A percentile compares a stretch with the other conserved stretches of the same genome.
These are phyloP conservation scores for Anolis carolinensis DNA, from an alignment of 2,113 vertebrate species.

Conservation along the genomic window DNA sequence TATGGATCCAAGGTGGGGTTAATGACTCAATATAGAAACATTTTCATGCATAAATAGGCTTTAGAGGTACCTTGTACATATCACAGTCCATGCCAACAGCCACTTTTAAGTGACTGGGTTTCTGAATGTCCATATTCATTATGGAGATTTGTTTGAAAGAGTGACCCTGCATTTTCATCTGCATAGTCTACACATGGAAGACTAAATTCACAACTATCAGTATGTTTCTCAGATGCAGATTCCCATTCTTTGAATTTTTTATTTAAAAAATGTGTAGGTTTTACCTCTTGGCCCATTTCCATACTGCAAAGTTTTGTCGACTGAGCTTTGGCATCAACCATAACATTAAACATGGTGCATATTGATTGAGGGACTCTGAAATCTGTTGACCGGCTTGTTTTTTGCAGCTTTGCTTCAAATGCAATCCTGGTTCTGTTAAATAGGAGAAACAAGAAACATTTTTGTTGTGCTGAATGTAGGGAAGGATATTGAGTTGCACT, in stretches of 20 bases:
- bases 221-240: conserved; percentile 62
- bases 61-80: conserved; percentile 57
- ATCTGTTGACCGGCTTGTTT: conserved; percentile 96
- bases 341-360: conserved; percentile 99
- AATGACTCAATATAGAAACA: conserved; percentile 62
- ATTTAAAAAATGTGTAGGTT: conserved; percentile 56
- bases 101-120: conserved; percentile 58
- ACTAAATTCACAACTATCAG: conserved; percentile 64
- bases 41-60: conserved; percentile 59
- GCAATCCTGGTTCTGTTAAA: conserved; percentile 90
- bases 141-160: conserved; percentile 60
- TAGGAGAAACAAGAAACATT: conserved; percentile 65
- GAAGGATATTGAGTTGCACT: too few species aligned
- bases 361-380: conserved; percentile 98
- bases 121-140: conserved; percentile 53
- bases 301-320: conserved; percentile 97
- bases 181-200: conserved; percentile 38
- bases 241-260: conserved; percentile 53
- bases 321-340: conserved; percentile 98
- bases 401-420: conserved; percentile 96
- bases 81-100: conserved; percentile 57
- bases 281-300: conserved; percentile 99
- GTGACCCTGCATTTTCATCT: conserved; percentile 61
- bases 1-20: conserved; percentile 61
- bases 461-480: conserved; percentile 38